Evolutionary conservation across 2,888 invertebrate species (phyloP), one percentile per base, ranked within the genome.

Genomic region (Byasa hedistus): DNA sequence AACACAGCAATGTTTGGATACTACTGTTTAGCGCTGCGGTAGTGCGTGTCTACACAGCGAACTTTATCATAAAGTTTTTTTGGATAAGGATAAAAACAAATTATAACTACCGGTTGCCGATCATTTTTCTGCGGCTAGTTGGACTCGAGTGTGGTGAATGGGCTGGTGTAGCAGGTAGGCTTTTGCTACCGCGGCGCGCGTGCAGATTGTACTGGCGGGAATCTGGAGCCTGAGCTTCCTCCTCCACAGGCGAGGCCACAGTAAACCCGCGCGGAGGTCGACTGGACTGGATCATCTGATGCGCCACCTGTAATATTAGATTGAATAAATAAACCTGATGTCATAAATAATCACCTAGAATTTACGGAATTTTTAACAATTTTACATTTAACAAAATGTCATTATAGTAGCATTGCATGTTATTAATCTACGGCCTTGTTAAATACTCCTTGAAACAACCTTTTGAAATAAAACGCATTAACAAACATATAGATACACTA

Each of bases 141-240:
- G 95, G 95, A 57, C 94, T 94, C 27, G 86, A 81, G 21, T 83
- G 86, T 0, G 95, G 95, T 19, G 95, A 94, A 65, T 93, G 86
- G 3, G 94, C 81, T 0, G 96, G 96, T 1, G 95, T 94, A 0
- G 93, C 93, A 0, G 96, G 96, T 69, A 96, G 84, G 23, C 95
- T 96, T 84, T 92, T 94, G 80, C 95, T 96, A 69, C 94, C 95
- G 69, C 95, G 92, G 1, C 95, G 87, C 65, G 85, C 77, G 69
- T 75, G 69, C 72, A 83, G 73, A 75, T 81, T 72, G 82, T 85
- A 89, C 54, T 75, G 76, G 21, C 68, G 68, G 12, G 77, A 74
- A n/a, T 77, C 68, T 51, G 80, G 76, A 17, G 82, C 78, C 23
- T 80, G 75, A 0, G 75, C 76, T 23, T 76, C 76, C 70, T 83